Percentiles rank a stretch among this genome's conserved stretches.
Conservation (phyloP, 2,113 vertebrate genomes). For the Myotis davidii region DNA sequence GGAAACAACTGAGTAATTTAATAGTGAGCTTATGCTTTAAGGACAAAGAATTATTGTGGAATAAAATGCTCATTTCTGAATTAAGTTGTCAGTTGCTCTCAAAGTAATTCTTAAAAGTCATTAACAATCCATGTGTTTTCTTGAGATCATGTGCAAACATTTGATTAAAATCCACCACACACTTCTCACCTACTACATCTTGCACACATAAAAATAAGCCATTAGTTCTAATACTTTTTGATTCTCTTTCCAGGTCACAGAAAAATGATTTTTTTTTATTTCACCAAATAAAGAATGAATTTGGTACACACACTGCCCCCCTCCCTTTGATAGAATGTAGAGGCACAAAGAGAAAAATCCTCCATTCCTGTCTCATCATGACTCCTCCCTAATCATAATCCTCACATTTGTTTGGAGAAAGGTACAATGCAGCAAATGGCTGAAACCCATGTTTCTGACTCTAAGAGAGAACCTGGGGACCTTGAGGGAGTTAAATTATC, state of each 20-base stretch:
- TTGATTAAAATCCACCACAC: background rate
- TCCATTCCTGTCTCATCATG: background rate
- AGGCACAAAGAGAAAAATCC: background rate
- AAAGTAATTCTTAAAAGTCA: constrained; percentile 20
- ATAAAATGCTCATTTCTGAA: background rate
- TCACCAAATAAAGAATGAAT: constrained; percentile 14
- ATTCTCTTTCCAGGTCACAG: constrained; percentile 1
- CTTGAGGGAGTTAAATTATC: background rate
- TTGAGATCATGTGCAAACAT: background rate
- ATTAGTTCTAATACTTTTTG: background rate
- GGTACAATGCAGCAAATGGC: background rate
- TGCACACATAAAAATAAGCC: background rate
- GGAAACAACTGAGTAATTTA: constrained; percentile 32
- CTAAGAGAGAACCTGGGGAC: background rate
- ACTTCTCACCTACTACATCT: background rate
- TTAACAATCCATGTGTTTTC: background rate
- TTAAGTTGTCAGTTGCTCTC: constrained; percentile 22
- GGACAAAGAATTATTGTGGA: constrained; percentile 18
- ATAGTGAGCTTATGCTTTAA: background rate
- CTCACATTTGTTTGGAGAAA: background rate
- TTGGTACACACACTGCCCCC: background rate
- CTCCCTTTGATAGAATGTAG: background rate
- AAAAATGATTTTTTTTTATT: background rate
- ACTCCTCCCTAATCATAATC: background rate
- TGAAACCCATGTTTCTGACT: background rate